Evolutionary conservation across 2,113 vertebrate species (phyloP).

Genomic region (Thymallus thymallus): DNA sequence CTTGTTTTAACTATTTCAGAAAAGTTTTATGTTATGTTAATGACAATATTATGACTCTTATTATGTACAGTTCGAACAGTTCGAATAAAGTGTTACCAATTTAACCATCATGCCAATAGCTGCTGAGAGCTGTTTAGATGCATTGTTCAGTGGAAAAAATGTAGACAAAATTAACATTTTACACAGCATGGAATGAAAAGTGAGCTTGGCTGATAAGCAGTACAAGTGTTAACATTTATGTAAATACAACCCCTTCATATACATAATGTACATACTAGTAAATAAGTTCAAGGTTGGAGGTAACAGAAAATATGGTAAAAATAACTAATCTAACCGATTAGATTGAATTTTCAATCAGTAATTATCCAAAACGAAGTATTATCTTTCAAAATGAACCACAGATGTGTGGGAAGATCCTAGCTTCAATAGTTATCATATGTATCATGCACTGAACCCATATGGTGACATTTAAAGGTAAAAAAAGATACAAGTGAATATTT

Average conservation of each 20-base stretch:
- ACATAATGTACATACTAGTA: background rate
- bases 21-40: too few relatives aligned
- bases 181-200: conserved; percentile 11
- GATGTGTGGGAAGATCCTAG: conserved; percentile 14
- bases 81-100: too few relatives aligned
- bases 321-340: background rate
- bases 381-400: background rate
- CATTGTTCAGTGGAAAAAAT: conserved; percentile 33
- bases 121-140: conserved; percentile 52
- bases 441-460: conserved; percentile 11
- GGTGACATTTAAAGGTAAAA: conserved; percentile 23
- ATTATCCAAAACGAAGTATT: background rate
- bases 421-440: background rate
- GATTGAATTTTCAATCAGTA: background rate
- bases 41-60: background rate
- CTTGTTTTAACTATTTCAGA: too few relatives aligned
- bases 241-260: conserved; percentile 5
- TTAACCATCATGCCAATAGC: conserved; percentile 42
- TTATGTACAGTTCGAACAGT: too few relatives aligned
- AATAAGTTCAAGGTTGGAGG: too few relatives aligned
- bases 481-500: conserved; percentile 2
- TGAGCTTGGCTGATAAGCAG: conserved; percentile 14
- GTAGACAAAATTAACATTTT: conserved; percentile 19
- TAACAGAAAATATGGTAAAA: background rate
- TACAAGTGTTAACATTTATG: conserved; percentile 41